phyloP scores from a whole-genome alignment of 2,113 vertebrate genomes.

The Accipiter virgatus region DNA sequence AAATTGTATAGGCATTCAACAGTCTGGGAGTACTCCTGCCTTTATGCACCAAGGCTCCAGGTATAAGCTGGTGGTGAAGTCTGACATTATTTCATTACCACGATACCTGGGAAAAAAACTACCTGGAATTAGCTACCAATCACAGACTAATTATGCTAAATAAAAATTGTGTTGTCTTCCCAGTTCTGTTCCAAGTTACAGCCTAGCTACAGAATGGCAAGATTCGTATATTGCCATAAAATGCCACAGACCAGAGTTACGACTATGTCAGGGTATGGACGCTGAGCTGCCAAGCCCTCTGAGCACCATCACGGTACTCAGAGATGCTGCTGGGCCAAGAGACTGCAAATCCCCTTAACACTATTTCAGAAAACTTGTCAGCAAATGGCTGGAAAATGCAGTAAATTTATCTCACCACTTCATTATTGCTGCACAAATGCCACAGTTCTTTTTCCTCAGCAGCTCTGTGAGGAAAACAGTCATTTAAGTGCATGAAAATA shows the following conservation, averaged over 20 bases:
- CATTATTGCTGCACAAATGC: not conserved
- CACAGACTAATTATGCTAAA: not conserved
- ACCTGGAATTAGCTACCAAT: not conserved
- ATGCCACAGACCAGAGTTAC: not conserved
- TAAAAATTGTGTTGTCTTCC: not conserved
- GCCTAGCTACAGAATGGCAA: not conserved
- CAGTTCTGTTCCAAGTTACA: not conserved
- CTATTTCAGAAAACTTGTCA: not conserved
- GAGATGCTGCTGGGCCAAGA: not conserved
- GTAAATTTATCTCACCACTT: not conserved
- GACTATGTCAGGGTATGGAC: not conserved
- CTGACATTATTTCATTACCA: not conserved
- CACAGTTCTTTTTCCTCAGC: not conserved
- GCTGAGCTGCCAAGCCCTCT: not conserved
- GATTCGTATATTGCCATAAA: not conserved
- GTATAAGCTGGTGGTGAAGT: not conserved
- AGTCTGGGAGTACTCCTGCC: not conserved
- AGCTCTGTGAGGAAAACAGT: not conserved
- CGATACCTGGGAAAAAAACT: not conserved
- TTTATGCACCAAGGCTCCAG: not conserved
- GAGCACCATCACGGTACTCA: not conserved
- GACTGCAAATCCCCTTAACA: not conserved
- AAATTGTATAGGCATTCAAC: not conserved
- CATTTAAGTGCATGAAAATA: conserved; percentile 12
- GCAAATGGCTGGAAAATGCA: not conserved